Evolutionary conservation across 2,888 invertebrate genomes (phyloP), one percentile per base, ranked within the genome.

Genomic region (Phragmatobia fuliginosa): DNA sequence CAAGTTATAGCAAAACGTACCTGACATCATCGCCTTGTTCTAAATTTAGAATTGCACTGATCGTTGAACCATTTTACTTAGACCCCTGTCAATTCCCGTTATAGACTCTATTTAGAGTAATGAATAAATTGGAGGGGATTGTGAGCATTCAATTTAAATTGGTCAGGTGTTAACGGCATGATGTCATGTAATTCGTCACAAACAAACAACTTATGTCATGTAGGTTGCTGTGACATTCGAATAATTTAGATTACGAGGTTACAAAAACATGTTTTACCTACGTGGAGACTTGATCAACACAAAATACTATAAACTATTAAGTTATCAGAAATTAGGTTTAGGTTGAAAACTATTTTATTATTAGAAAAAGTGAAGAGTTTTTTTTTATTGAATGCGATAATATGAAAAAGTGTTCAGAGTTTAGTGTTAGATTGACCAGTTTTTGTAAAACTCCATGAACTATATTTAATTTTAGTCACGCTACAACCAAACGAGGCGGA

Each of bases 31-130:
- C 82, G 83, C 87, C 86, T 87, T 83, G 85, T 63, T 79, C 88
- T 93, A 93, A 89, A 90, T 91, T 86, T 94, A 93, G 92, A 90
- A 90, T 88, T 93, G 92, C 92, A 92, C 83, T 81, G 86, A 87
- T 78, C 80, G 67, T 38, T 38, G 78, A 64, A 76, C 88, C 87
- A 85, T 75, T 78, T 76, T 78, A 75, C 32, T 21, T 38, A 80
- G 91, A 86, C 77, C 88, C 84, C 83, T 81, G 72, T 68, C 76
- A 73, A 78, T 75, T 85, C 79, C 86, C 82, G 87, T 87, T 86
- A 86, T 79, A 79, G 78, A 71, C 77, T 80, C 71, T 75, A 77
- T 75, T 72, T 74, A 70, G 76, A 74, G 67, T 82, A 78, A 80
- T 80, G 83, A 79, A 76, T 70, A 68, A 80, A 79, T 78, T 75